Base-by-base conservation (phyloP, 2,797 vertebrate species). In the Gila robusta region DNA sequence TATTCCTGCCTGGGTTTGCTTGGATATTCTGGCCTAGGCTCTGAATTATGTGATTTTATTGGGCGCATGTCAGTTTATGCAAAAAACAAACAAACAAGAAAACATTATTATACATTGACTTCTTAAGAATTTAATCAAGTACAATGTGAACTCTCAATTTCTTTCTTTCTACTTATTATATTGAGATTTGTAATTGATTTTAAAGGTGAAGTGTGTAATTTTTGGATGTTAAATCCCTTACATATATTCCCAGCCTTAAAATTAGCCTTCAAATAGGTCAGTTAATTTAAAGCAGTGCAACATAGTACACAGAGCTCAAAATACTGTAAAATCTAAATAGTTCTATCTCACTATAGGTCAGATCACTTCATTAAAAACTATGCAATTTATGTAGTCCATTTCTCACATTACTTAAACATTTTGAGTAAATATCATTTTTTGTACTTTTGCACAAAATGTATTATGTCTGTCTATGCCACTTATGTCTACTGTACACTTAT, bases 11-110 rank as follows among this genome's bases (percentile, higher is more conserved):
- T 0, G 96, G 97, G 12, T 62, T 95, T 11, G 97, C 97, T 0
- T 98, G 96, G 94, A 95, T 94, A 0, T 88, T 97, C 90, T 99
- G 98, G 98, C 97, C 98, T 1, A 95, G 91, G 41, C 91, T 93
- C 8, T 96, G 91, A 84, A 70, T 54, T 11, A 16, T 83, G n/a
- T n/a, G 52, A 17, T 41, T 80, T 77, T 5, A 44, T 79, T 66
- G 44, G 74, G n/a, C 14, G 39, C 54, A 54, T 69, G 28, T 49
- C 54, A 17, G 37, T 78, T 62, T 78, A 59, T 59, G 73, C 10
- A 6, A n/a, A 56, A 52, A 77, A 56, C 32, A 39, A 8, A 7
- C 19, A 49, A 47, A 14, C 16, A 17, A 49, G 11, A 49, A 49
- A 49, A 49, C 21, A 37, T 37, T n/a, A 47, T 37, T 37, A 37